phyloP scores from a whole-genome alignment of 2,113 vertebrate species.

The Hystrix brachyura region DNA sequence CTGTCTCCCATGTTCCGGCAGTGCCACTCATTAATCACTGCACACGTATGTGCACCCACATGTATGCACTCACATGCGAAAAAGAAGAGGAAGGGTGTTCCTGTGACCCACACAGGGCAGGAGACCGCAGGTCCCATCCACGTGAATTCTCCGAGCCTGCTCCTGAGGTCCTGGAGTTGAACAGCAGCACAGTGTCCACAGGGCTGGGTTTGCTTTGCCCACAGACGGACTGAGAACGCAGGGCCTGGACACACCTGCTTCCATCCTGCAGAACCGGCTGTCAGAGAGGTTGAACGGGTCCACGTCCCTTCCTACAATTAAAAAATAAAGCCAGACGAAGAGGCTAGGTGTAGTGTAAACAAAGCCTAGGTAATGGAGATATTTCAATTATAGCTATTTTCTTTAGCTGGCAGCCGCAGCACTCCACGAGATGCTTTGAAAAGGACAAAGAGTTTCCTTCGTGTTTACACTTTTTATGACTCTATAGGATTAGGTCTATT shows the following conservation, averaged over 20 bases:
- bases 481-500: constrained; percentile 86
- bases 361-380: neutral
- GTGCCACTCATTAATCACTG: neutral
- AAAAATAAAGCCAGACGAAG: neutral
- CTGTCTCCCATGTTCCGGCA: neutral
- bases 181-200: no score
- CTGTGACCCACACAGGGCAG: rapidly evolving
- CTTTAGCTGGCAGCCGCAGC: constrained; percentile 58
- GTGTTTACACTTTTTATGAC: constrained; percentile 69
- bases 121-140: neutral
- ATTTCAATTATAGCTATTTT: neutral
- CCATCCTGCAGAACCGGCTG: rapidly evolving
- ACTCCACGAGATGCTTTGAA: neutral
- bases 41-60: rapidly evolving
- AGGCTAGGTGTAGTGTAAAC: neutral
- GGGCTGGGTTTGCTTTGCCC: neutral
- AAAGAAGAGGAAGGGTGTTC: no score
- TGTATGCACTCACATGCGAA: no score
- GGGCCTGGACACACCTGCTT: neutral
- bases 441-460: constrained; percentile 77
- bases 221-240: rapidly evolving
- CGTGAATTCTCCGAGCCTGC: rapidly evolving
- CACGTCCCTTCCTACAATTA: neutral
- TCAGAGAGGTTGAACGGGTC: neutral
- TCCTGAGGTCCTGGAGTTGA: no score